A percentile compares a stretch with the other conserved stretches of the same genome.
These are phyloP conservation scores for Poecilia gillii DNA, from an alignment of 2,797 vertebrate genomes.

Conservation along the genomic window DNA sequence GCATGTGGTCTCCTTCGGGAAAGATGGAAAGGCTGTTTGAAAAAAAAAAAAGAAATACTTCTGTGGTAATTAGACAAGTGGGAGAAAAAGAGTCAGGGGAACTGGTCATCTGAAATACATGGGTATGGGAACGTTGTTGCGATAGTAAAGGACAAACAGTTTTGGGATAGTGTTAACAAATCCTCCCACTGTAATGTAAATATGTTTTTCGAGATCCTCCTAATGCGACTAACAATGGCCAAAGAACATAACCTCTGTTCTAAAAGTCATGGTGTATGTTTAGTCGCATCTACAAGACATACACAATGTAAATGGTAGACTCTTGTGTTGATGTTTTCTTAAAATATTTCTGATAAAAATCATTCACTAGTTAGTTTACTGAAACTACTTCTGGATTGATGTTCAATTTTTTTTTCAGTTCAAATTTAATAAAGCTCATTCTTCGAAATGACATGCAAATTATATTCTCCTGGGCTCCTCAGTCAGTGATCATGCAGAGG, in stretches of 20 bases:
- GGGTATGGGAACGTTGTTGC: constrained; percentile 51
- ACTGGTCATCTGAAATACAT: constrained; percentile 69
- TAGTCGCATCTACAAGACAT: not conserved
- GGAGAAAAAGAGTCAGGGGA: constrained; percentile 71
- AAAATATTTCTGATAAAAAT: constrained; percentile 32
- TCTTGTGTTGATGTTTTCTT: constrained; percentile 35
- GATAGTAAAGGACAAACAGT: constrained; percentile 61
- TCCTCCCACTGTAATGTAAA: constrained; percentile 47
- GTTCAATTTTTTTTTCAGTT: constrained; percentile 19
- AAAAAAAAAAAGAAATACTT: constrained; percentile 62
- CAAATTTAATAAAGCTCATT: constrained; percentile 38
- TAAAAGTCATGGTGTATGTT: not conserved
- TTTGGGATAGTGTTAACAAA: constrained; percentile 38
- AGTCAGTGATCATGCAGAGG: constrained; percentile 49
- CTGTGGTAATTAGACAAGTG: constrained; percentile 79
- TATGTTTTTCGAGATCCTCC: not conserved
- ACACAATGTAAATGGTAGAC: not conserved
- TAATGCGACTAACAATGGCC: constrained; percentile 29
- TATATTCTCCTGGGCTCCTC: constrained; percentile 28
- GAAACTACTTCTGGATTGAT: constrained; percentile 22
- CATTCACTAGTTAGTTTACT: not conserved
- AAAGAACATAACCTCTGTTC: constrained; percentile 36
- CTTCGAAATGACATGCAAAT: constrained; percentile 54
- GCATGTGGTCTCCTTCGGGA: constrained; percentile 81
- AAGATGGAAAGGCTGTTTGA: constrained; percentile 74